Base-by-base conservation (phyloP, 2,113 vertebrate genomes). In the Melanotaenia duboulayi region DNA sequence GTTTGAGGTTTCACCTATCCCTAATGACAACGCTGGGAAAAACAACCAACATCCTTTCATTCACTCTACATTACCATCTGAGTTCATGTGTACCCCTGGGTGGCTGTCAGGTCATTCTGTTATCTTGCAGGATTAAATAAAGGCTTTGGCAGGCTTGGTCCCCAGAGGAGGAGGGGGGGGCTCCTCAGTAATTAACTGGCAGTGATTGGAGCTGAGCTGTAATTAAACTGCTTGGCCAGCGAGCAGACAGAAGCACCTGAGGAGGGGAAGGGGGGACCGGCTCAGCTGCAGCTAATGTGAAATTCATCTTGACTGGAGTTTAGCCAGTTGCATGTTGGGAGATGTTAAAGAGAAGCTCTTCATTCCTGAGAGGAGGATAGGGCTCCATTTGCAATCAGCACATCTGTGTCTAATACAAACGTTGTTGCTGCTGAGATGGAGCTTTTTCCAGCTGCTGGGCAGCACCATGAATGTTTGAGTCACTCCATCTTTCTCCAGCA, bases 391-490 rank as follows among this genome's bases (percentile, higher is more conserved):
- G 49, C 32, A 73, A 70, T 81, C 51, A 61, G 46, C 75, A 87
- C 88, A 89, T 88, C 87, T 90, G 89, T 51, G 57, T 87, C 64
- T 79, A 71, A 89, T 91, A 74, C 28, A 48, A 37, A 2, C 65
- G 50, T 16, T 51, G 20, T 65, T 79, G 48, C 1, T 66, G 69
- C 20, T 17, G 35, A 63, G 50, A 64, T 55, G 67, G 65, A 78
- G 56, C 56, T 46, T 57, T 89, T 81, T 80, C 65, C 32, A n/a
- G n/a, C 73, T 46, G 64, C 58, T 61, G 52, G 40, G 39, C 44
- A 16, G 20, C 23, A 42, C 13, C 10, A 12, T 23, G 37, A 4
- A 24, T 37, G 24, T 51, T 20, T 58, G 11, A 57, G 1, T 44
- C 16, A 44, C 12, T 25, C 44, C 1, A 40, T 0, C 20, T 0